Percentiles rank a stretch among this genome's conserved stretches.
These are phyloP conservation scores for Raja brachyura DNA, from an alignment of 2,113 vertebrate genomes.

Conservation along the genomic window DNA sequence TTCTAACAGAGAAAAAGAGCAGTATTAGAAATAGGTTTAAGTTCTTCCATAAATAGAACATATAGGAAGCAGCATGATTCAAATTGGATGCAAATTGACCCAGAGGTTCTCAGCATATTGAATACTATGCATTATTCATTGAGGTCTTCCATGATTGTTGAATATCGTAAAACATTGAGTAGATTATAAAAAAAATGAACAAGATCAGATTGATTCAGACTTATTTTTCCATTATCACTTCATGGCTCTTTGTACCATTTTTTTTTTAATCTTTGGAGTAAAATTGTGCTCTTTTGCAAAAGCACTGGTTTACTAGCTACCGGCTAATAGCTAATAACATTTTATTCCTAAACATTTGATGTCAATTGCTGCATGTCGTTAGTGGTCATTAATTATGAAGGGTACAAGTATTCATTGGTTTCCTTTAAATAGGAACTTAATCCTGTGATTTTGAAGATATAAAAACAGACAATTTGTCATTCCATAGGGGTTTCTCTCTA, in stretches of 20 bases:
- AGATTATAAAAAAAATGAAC: neutral
- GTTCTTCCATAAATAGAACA: neutral
- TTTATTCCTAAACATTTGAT: neutral
- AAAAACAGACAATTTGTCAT: neutral
- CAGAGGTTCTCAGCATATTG: neutral
- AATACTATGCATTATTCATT: neutral
- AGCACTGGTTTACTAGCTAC: neutral
- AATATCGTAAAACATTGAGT: neutral
- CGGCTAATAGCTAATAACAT: neutral
- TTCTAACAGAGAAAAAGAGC: neutral
- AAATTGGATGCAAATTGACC: neutral
- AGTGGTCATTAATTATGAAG: neutral
- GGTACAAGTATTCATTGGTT: neutral
- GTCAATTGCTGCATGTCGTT: neutral
- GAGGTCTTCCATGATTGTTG: neutral
- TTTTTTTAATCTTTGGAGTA: neutral
- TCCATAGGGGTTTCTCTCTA: neutral
- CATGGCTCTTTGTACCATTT: neutral
- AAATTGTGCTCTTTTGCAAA: neutral
- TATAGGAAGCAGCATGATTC: neutral
- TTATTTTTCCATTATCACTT: neutral
- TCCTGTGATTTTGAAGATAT: neutral
- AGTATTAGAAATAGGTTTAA: neutral
- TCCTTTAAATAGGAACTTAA: neutral
- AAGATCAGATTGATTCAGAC: neutral